Base-by-base conservation (phyloP, 2,113 vertebrate species). In the Pholis gunnellus region DNA sequence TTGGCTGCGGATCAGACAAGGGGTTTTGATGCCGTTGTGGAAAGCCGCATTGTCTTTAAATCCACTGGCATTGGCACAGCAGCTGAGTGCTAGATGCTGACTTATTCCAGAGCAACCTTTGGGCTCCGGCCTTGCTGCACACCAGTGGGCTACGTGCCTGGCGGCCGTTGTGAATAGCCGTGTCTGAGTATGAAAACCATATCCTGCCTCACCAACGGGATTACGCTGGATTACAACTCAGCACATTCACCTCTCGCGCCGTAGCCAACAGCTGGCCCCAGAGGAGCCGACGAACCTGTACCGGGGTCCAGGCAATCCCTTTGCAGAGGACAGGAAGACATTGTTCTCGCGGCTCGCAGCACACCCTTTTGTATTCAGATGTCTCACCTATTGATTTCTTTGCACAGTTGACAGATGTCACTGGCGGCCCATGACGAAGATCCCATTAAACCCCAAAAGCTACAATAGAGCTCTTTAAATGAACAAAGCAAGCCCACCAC, bases 151-250 rank as follows among this genome's bases (percentile, higher is more conserved):
- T 77, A 56, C 50, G 66, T 90, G 90, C 76, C 91, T 83, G 83
- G 89, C 77, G 63, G 85, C 66, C 42, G 44, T 36, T 29, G 84
- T 27, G 87, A 79, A 94, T 87, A 77, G 72, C 86, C 87, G 54
- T 91, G 92, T 90, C 87, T 76, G 72, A 82, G 88, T 90, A 88
- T 92, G 84, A 93, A 93, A 95, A 87, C 88, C 88, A 82, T 82
- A 90, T 94, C 91, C 86, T 82, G 86, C 86, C 87, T 86, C 85
- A 91, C 83, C 94, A 91, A 94, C 85, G 78, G 93, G 95, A 95
- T 95, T 95, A 95, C 79, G 87, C 88, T 92, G 95, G 95, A 95
- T 95, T 95, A 95, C 93, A 95, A 92, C 85, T 89, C 92, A 88
- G 93, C 91, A 94, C 90, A 92, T 94, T 94, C 93, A 94, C 93